A percentile compares a stretch with the other conserved stretches of the same genome.
These are phyloP conservation scores for Drepana arcuata DNA, from an alignment of 1,140 invertebrate genomes.

Conservation along the genomic window DNA sequence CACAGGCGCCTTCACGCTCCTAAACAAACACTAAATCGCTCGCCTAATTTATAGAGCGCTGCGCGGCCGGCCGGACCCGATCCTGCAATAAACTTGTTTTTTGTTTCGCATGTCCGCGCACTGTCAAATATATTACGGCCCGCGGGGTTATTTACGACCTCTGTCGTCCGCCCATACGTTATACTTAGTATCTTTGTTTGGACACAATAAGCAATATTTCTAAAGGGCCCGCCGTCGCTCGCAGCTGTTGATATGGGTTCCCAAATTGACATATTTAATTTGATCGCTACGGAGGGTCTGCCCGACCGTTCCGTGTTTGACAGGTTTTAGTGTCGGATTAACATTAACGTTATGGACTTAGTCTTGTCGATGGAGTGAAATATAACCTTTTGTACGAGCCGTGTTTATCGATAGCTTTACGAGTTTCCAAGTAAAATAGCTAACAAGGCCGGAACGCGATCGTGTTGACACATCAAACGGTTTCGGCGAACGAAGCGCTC, in stretches of 20 bases:
- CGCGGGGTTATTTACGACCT: slow-evolving; percentile 66
- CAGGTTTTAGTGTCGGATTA: slow-evolving; percentile 69
- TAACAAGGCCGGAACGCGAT: slow-evolving; percentile 20
- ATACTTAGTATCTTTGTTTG: slow-evolving; percentile 72
- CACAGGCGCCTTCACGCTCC: slow-evolving; percentile 20
- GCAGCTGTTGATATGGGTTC: slow-evolving; percentile 71
- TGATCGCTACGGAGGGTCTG: slow-evolving; percentile 60
- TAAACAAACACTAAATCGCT: slow-evolving; percentile 52
- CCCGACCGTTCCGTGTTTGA: slow-evolving; percentile 52
- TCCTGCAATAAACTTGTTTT: slow-evolving; percentile 70
- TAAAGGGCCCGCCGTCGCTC: slow-evolving; percentile 64
- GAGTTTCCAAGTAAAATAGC: slow-evolving; percentile 19
- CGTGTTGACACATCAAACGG: slow-evolving; percentile 54
- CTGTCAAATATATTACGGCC: slow-evolving; percentile 72
- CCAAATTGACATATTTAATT: slow-evolving; percentile 72
- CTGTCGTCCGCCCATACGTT: slow-evolving; percentile 70
- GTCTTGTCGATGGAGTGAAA: slow-evolving; percentile 48
- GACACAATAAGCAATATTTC: slow-evolving; percentile 72
- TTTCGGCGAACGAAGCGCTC: slow-evolving; percentile 32
- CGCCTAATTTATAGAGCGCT: slow-evolving; percentile 50
- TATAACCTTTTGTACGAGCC: slow-evolving; percentile 11
- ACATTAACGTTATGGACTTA: slow-evolving; percentile 61
- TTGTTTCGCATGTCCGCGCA: slow-evolving; percentile 68
- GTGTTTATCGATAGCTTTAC: slow-evolving; percentile 19
- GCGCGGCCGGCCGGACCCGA: slow-evolving; percentile 25